Evolutionary conservation across 30 jellyfish, hydroid and myxozoan species (phyloP), one percentile per base, ranked within the genome.

Genomic region (Pelagia noctiluca): DNA sequence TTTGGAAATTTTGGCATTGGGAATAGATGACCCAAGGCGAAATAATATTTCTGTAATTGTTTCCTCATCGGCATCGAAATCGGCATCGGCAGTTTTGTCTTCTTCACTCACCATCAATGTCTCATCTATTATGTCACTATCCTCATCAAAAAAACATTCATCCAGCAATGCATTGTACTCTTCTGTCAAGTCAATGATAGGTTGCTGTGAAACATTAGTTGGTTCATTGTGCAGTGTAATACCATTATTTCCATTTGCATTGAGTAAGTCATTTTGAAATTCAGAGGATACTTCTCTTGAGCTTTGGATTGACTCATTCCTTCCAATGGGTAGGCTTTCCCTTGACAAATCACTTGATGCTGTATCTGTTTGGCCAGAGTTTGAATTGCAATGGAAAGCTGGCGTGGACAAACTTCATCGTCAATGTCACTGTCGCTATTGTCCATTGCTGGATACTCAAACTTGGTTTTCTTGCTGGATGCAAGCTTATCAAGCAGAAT

Each of bases 391-490:
- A 42, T 42, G 57, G 57, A 42, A 42, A 42, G 79, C 63, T 18
- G 79, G 79, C 0, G 63, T 66, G 57, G 57, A 42, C 57, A 42
- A 42, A 42, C 57, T 23, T 66, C 79, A 66, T 66, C 63, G 2
- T 29, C 79, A 66, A 37, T 66, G 79, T 66, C 79, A 37, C 36
- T 46, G 22, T 66, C 36, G 63, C 1, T 23, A 46, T 66, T 46
- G 16, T 66, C 79, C 0, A 66, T 42, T 42, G 57, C 16, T 42
- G 57, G 57, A 42, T 42, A 42, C 57, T 42, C 57, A 42, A 42
- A 42, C 57, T 42, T 42, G 57, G 57, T 42, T 16, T 42, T 42
- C 57, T 42, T 42, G 57, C 57, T 42, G 57, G 57, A 42, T 16
- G 57, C 57, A 42, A 42, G 57, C 57, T 42, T 42, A 42, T 42